Evolutionary conservation across 2,888 invertebrate species (phyloP).

Genomic region (Clusia tigrina): DNA sequence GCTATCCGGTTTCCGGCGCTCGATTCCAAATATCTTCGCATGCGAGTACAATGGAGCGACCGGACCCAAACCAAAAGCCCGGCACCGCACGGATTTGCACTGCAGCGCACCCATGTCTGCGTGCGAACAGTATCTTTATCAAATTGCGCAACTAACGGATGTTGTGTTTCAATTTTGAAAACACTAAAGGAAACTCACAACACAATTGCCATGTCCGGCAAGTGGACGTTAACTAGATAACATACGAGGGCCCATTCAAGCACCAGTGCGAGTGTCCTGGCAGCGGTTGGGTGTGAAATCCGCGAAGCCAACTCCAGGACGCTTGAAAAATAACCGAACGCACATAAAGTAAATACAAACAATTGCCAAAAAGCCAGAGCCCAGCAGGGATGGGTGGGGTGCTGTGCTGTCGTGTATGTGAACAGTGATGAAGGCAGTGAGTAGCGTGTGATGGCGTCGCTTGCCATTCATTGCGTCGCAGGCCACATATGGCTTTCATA

Average conservation of each 20-base stretch:
- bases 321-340: too few relatives aligned
- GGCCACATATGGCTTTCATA: constrained; percentile 29
- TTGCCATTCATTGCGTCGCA: background rate
- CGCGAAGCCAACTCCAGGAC: background rate
- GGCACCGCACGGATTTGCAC: background rate
- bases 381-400: background rate
- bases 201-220: constrained; percentile 41
- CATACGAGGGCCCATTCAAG: too few relatives aligned
- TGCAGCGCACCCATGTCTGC: constrained; percentile 8
- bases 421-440: background rate
- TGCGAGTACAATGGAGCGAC: constrained; percentile 8
- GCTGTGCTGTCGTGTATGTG: background rate
- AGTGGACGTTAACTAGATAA: constrained; percentile 41
- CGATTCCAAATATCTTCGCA: background rate
- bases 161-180: constrained; percentile 40
- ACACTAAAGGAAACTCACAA: constrained; percentile 33
- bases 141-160: constrained; percentile 39
- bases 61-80: constrained; percentile 13
- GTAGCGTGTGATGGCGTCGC: background rate
- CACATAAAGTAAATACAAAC: background rate
- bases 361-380: background rate
- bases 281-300: background rate
- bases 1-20: constrained; percentile 1
- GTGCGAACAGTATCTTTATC: constrained; percentile 38
- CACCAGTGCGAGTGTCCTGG: too few relatives aligned